These are phyloP conservation scores for Pocota personata DNA, from an alignment of 2,888 invertebrate species.

Conservation along the genomic window DNA sequence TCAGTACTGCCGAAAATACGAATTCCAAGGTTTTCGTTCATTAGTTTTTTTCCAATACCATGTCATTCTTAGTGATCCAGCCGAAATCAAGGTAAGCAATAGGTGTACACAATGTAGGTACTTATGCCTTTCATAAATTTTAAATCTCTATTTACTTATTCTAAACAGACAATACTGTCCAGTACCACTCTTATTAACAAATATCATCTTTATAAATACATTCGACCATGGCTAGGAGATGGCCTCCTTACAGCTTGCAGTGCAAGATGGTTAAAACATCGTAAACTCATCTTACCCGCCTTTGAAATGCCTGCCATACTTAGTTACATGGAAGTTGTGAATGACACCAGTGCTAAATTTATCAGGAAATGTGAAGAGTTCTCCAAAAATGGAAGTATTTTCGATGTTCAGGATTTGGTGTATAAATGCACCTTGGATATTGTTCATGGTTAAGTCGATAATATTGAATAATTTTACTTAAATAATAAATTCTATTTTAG, in stretches of 20 bases:
- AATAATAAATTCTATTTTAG: constrained; percentile 75
- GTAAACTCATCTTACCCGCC: constrained; percentile 84
- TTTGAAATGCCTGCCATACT: constrained; percentile 80
- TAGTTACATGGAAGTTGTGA: constrained; percentile 81
- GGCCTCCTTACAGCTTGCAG: constrained; percentile 83
- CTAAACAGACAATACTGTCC: constrained; percentile 77
- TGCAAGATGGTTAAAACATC: constrained; percentile 83
- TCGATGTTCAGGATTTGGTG: constrained; percentile 84
- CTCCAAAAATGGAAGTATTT: constrained; percentile 71
- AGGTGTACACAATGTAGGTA: not conserved
- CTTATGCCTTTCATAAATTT: not conserved
- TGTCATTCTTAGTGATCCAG: constrained; percentile 79
- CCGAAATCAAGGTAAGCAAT: constrained; percentile 80
- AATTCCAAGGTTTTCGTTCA: constrained; percentile 78
- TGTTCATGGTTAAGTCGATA: constrained; percentile 77
- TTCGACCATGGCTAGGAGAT: constrained; percentile 83
- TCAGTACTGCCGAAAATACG: constrained; percentile 79
- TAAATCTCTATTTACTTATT: not conserved
- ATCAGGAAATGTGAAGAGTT: constrained; percentile 77
- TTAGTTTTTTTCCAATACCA: constrained; percentile 77
- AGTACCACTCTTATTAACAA: constrained; percentile 83
- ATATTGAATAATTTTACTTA: constrained; percentile 73
- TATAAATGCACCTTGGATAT: constrained; percentile 83
- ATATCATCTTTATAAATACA: constrained; percentile 81
- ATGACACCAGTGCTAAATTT: constrained; percentile 83